These are phyloP conservation scores for Drosophila ercepeae DNA, from an alignment of 1,140 invertebrate species.

Conservation along the genomic window DNA sequence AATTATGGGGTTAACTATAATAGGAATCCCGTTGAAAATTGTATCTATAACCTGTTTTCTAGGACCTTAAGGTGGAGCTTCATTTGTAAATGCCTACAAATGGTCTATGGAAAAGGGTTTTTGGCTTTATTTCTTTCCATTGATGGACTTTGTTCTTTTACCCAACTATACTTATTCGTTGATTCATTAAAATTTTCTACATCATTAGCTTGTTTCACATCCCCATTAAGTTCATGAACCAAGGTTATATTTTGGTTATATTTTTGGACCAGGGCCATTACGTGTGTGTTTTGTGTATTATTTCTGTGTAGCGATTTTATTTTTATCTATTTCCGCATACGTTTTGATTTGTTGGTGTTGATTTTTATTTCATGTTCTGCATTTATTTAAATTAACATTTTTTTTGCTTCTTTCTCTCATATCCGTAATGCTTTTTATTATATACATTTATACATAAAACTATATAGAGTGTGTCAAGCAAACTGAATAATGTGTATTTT, in stretches of 20 bases:
- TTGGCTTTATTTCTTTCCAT: constrained; percentile 11
- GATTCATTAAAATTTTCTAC: constrained; percentile 2
- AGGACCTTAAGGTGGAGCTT: constrained; percentile 1
- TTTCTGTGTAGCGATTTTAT: constrained; percentile 22
- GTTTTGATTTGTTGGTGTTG: constrained; percentile 41
- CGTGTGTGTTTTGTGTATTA: constrained; percentile 20
- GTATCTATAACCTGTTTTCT: constrained; percentile 3
- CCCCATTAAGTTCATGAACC: constrained; percentile 30
- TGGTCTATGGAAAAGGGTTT: constrained; percentile 9
- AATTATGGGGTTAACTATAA: not conserved
- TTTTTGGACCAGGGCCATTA: constrained; percentile 40
- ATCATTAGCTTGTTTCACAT: constrained; percentile 32
- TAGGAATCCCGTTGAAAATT: not conserved
- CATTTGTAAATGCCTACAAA: not conserved
- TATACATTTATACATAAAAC: constrained; percentile 34
- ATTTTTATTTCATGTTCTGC: constrained; percentile 39
- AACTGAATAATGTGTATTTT: constrained; percentile 78
- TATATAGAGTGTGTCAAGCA: constrained; percentile 60
- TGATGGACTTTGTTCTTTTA: constrained; percentile 22
- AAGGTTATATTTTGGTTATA: constrained; percentile 23
- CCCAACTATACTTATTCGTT: not conserved
- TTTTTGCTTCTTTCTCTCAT: constrained; percentile 51
- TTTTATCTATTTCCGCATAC: constrained; percentile 39
- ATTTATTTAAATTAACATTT: constrained; percentile 27
- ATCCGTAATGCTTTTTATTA: constrained; percentile 44